Evolutionary conservation across 2,797 vertebrate genomes (phyloP), one percentile per base, ranked within the genome.

Genomic region (Pelobates cultripes): DNA sequence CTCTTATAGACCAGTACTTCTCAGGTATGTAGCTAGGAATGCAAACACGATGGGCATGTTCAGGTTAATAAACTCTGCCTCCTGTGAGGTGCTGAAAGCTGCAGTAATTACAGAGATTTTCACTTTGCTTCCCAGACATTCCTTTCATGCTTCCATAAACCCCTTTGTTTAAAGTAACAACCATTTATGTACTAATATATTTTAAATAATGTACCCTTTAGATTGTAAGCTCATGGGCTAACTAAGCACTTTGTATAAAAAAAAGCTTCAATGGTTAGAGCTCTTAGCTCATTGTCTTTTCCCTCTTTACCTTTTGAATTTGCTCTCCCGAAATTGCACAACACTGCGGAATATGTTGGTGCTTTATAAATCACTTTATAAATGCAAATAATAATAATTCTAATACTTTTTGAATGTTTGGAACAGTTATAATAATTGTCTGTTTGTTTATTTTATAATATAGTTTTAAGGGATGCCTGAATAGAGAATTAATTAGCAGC

Each of bases 71-170:
- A 84, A 84, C 73, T 76, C 44, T 71, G 68, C 77, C 77, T 84
- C 77, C 73, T 55, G 77, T 77, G 71, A 80, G 73, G 82, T 84
- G 82, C 67, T 84, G 82, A 84, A 84, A 84, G 82, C 77, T 76
- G 45, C 73, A 51, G 82, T 67, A 84, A 84, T 84, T 84, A 84
- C 71, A 41, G 74, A 70, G 77, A 84, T 84, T 80, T 84, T 67
- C 82, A 71, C 77, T 71, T 66, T 84, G 72, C 67, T 84, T 84
- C 82, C 82, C 82, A 84, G 77, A 73, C 82, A 84, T 84, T 84
- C 82, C 77, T 76, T 57, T 76, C 82, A 76, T 84, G 77, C 82
- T 84, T 84, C 68, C 60, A 76, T 76, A 10, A 70, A 47, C 73
- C 28, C 13, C 60, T 42, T 80, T 76, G 57, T 84, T 84, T 79